phyloP scores from a whole-genome alignment of 2,888 invertebrate genomes.

The Phyllotreta cruciferae region DNA sequence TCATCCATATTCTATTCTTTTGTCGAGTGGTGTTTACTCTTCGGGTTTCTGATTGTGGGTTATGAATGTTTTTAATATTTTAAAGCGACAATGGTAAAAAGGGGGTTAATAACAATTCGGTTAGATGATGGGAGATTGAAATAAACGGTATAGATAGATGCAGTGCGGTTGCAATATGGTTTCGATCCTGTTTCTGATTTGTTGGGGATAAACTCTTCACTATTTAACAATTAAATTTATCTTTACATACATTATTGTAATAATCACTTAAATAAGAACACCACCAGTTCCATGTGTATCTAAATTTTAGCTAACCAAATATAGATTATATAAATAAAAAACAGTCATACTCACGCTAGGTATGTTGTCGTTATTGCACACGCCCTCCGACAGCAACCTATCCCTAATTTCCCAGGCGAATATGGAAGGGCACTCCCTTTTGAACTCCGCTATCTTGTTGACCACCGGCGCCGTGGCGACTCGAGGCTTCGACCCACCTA shows the following conservation, averaged over 20 bases:
- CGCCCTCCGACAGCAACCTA: slow-evolving; percentile 89
- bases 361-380: slow-evolving; percentile 97
- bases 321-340: not conserved
- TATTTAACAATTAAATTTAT: not conserved
- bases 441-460: slow-evolving; percentile 94
- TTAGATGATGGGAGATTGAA: slow-evolving; percentile 8
- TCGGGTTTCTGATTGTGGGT: slow-evolving; percentile 28
- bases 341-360: slow-evolving; percentile 84
- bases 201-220: not conserved
- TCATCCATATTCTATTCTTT: slow-evolving; percentile 13
- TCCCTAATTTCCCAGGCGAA: slow-evolving; percentile 99
- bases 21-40: slow-evolving; percentile 26
- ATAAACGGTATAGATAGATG: slow-evolving; percentile 13
- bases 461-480: slow-evolving; percentile 95
- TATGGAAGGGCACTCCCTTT: slow-evolving; percentile 96
- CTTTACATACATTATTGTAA: no score
- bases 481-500: slow-evolving; percentile 95
- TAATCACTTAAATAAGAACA: no score
- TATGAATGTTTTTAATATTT: slow-evolving; percentile 32
- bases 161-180: slow-evolving; percentile 12
- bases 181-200: not conserved
- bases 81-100: slow-evolving; percentile 25
- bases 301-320: not conserved
- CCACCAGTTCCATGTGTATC: no score
- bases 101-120: slow-evolving; percentile 19